Evolutionary conservation across 2,888 invertebrate genomes (phyloP), one percentile per base, ranked within the genome.

Genomic region (Trissolcus brochymenae): DNA sequence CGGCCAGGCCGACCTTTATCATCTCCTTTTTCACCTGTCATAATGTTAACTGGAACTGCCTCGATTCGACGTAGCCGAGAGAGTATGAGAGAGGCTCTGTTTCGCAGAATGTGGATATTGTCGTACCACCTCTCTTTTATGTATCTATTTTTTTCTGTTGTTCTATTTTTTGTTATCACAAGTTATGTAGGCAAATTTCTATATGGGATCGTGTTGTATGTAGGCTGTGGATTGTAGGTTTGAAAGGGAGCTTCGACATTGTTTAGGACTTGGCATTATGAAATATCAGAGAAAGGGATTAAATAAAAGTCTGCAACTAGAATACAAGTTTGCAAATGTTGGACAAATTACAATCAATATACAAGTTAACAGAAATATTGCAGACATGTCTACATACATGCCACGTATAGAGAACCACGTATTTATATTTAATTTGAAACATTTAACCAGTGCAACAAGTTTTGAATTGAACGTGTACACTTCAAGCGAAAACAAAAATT

Each of bases 1-100:
- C 25, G 17, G 49, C 50, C 49, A 53, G 21, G 0, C 29, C 29
- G 51, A 51, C 54, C 61, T 72, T 19, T 55, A 53, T 35, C 60
- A 61, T 68, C 59, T 62, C 56, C 53, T 68, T 60, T 65, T 70
- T 59, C 60, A 70, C 46, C 64, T 65, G 70, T 76, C 65, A 76
- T 49, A 53, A 55, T 57, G 17, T 62, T 68, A 57, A 64, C 57
- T 62, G 59, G 65, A 60, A 60, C 55, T 40, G 46, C 49, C 25
- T 68, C 49, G 43, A 46, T 60, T 67, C 11, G 43, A 49, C 35
- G 7, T 16, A 35, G 46, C n/a, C 21, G 25, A 35, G 19, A 16
- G 6, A n/a, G n/a, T n/a, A n/a, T n/a, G n/a, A n/a, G 46, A 1
- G 11, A 7, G 46, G 46, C 14, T 35, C 29, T 56, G 62, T 53